Percentiles rank a stretch among this genome's conserved stretches.
phyloP scores from a whole-genome alignment of 2,888 invertebrate species.

The Hybos culiciformis region DNA sequence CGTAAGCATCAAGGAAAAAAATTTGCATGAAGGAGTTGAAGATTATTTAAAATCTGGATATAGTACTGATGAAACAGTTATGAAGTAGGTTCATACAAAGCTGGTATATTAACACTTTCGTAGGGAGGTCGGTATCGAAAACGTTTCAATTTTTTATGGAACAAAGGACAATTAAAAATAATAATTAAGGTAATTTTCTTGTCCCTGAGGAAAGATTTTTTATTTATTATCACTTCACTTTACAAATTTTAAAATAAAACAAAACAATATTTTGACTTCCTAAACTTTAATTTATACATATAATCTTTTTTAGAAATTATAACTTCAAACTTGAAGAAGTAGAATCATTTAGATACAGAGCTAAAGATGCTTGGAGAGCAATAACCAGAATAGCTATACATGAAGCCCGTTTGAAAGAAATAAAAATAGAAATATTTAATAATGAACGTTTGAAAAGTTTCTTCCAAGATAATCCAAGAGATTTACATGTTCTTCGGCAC shows the following conservation, averaged over 20 bases:
- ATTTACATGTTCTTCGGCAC: constrained; percentile 69
- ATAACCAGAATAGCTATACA: constrained; percentile 87
- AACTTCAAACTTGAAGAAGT: constrained; percentile 91
- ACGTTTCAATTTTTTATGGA: too few species aligned
- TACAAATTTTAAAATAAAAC: too few species aligned
- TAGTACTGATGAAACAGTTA: constrained; percentile 46
- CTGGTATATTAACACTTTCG: too few species aligned
- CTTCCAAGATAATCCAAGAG: constrained; percentile 84
- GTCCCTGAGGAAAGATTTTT: too few species aligned
- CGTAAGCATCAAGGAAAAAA: constrained; percentile 65
- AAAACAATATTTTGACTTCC: too few species aligned
- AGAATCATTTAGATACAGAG: constrained; percentile 89
- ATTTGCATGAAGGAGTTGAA: constrained; percentile 61
- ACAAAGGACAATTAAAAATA: too few species aligned
- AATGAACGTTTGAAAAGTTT: constrained; percentile 84
- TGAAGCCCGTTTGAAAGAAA: constrained; percentile 90
- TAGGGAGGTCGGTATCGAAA: too few species aligned
- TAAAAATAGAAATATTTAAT: constrained; percentile 83
- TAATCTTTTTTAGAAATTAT: constrained; percentile 70
- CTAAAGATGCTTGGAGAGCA: constrained; percentile 88
- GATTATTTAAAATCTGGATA: constrained; percentile 53
- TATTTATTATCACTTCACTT: too few species aligned
- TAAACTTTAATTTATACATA: too few species aligned
- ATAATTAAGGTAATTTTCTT: too few species aligned
- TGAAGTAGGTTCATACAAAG: too few species aligned